phyloP scores from a whole-genome alignment of 2,888 invertebrate genomes.

The Xanthostigma xanthostigma region DNA sequence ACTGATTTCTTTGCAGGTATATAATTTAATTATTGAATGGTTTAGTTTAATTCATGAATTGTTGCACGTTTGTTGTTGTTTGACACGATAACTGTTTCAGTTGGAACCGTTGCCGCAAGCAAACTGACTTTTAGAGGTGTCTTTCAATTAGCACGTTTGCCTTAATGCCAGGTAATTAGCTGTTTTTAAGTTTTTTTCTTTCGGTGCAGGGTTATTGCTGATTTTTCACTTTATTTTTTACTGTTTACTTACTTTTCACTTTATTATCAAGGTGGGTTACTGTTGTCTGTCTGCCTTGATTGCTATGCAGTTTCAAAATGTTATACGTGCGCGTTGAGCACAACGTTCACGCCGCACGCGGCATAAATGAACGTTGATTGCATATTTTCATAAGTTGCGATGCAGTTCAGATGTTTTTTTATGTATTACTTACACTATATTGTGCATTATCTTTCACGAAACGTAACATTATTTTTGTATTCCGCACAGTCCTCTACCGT shows the following conservation, averaged over 20 bases:
- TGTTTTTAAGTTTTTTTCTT: not conserved
- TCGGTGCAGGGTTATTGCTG: not conserved
- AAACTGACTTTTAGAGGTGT: not conserved
- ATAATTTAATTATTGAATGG: too few species aligned
- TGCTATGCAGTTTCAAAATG: too few species aligned
- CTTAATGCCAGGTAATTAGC: not conserved
- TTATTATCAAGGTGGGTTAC: too few species aligned
- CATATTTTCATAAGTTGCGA: slow-evolving; percentile 1
- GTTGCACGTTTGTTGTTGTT: too few species aligned
- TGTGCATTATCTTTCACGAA: too few species aligned
- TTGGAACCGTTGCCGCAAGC: slow-evolving; percentile 1
- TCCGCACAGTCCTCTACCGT: slow-evolving; percentile 40
- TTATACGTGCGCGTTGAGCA: too few species aligned
- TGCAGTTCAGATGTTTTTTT: not conserved
- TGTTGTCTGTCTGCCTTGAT: too few species aligned
- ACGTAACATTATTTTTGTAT: slow-evolving; percentile 5
- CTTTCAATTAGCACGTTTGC: slow-evolving; percentile 1
- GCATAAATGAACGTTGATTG: slow-evolving; percentile 2
- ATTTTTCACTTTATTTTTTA: not conserved
- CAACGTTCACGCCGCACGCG: too few species aligned
- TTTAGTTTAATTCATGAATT: too few species aligned
- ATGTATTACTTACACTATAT: not conserved
- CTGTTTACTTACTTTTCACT: too few species aligned
- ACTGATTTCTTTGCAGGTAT: too few species aligned
- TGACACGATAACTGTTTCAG: not conserved